Conservation (phyloP, 2,797 vertebrate genomes). For the Ctenopoma kingsleyae region DNA sequence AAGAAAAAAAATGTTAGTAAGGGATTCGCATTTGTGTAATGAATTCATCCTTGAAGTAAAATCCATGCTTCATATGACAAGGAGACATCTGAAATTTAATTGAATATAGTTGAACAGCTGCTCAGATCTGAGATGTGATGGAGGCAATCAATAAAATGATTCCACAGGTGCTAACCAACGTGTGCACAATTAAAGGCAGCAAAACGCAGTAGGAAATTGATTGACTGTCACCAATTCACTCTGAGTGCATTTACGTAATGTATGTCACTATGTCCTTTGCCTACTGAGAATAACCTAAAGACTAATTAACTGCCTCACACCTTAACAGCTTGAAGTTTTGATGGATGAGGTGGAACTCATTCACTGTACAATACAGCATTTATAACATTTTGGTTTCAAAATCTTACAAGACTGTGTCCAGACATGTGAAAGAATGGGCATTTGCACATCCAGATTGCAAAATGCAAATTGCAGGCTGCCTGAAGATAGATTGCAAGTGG, state of each 20-base stretch:
- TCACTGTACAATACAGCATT: background rate
- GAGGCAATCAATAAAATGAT: constrained; percentile 1
- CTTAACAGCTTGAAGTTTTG: background rate
- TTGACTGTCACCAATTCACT: background rate
- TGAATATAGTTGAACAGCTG: background rate
- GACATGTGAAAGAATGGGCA: no score
- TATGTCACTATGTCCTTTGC: background rate
- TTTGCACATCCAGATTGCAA: no score
- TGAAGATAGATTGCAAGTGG: no score
- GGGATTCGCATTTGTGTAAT: background rate
- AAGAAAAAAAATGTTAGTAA: background rate
- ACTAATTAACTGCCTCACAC: background rate
- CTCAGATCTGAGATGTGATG: background rate
- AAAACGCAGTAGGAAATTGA: background rate
- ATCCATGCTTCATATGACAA: background rate
- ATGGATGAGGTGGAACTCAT: background rate
- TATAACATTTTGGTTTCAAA: background rate
- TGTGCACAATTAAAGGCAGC: constrained; percentile 3
- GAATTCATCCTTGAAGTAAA: background rate
- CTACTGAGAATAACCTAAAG: background rate
- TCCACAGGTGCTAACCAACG: background rate
- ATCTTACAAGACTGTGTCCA: background rate
- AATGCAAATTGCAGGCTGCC: no score
- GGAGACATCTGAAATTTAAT: background rate
- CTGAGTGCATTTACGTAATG: background rate